Base-by-base conservation (phyloP, 2,888 invertebrate species). In the Rotaria socialis region DNA sequence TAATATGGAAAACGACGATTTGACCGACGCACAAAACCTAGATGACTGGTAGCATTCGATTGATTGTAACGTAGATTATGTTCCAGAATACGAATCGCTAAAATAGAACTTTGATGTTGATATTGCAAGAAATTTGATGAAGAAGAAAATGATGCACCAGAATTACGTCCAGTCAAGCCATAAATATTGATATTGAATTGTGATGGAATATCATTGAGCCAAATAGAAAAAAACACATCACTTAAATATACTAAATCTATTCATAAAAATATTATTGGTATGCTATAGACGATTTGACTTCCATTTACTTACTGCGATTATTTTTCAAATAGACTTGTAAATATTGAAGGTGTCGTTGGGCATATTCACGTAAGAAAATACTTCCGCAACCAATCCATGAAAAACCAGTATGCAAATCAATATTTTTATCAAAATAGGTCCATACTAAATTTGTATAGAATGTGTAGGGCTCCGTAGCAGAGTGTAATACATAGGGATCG, bases 351-450 rank as follows among this genome's bases (percentile, higher is more conserved):
- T 58, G 58, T 58, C 14, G 6, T n/a, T n/a, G 5, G 7, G 58
- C 58, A 58, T 58, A 14, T n/a, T n/a, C 6, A 22, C 58, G 58
- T 58, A 58, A n/a, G 14, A 58, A 58, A 19, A 58, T 58, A 58
- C 58, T 58, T 58, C 58, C 58, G 24, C 58, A 58, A n/a, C n/a
- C 58, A n/a, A 58, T 58, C n/a, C 58, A n/a, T 58, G 58, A 58
- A 22, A 58, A 58, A 7, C 58, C 58, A 58, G 58, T 22, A 58
- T 58, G 58, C 24, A 58, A 58, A 58, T 58, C 24, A 22, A 58
- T 58, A 1, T 7, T 8, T 2, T 5, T 4, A 58, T 58, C 58
- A 8, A 58, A n/a, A n/a, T 22, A 22, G 14, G 5, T 22, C 58
- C 58, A 58, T 19, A n/a, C 24, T 5, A 58, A n/a, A 58, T 58